These are phyloP conservation scores for Coturnix japonica DNA, from an alignment of 2,113 vertebrate species.

Conservation along the genomic window DNA sequence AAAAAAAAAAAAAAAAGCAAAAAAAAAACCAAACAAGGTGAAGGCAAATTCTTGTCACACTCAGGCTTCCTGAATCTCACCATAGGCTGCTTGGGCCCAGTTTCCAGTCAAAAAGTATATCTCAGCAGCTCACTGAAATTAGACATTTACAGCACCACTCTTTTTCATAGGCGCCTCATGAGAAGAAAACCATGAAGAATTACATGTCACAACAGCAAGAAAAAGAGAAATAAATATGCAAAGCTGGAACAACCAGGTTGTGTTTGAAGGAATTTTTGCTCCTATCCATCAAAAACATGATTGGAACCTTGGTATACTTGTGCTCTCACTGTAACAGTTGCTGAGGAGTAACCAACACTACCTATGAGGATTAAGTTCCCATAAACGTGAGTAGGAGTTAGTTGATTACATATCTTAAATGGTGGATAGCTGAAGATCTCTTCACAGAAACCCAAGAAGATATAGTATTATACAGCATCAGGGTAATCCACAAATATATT, in stretches of 20 bases:
- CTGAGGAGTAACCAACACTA: neutral
- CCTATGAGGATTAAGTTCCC: neutral
- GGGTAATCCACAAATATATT: neutral
- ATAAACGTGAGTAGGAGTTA: neutral
- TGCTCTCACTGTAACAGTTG: neutral
- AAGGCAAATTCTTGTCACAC: neutral
- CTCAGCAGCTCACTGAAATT: neutral
- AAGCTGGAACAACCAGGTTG: neutral
- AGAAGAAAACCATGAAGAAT: neutral
- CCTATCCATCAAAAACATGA: neutral
- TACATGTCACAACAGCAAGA: neutral
- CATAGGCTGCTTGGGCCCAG: fast-evolving
- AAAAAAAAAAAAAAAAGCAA: too few species aligned
- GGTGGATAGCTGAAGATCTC: neutral
- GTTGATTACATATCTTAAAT: neutral
- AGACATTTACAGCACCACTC: neutral
- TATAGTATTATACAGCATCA: neutral
- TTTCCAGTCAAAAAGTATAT: neutral
- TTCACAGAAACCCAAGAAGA: neutral
- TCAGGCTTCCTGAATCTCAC: neutral
- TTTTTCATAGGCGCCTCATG: neutral
- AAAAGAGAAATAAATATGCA: neutral
- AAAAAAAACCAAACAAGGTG: neutral
- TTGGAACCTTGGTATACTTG: neutral
- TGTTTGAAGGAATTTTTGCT: neutral